Evolutionary conservation across 2,888 invertebrate species (phyloP).

Genomic region (Dorcus parallelipipedus): DNA sequence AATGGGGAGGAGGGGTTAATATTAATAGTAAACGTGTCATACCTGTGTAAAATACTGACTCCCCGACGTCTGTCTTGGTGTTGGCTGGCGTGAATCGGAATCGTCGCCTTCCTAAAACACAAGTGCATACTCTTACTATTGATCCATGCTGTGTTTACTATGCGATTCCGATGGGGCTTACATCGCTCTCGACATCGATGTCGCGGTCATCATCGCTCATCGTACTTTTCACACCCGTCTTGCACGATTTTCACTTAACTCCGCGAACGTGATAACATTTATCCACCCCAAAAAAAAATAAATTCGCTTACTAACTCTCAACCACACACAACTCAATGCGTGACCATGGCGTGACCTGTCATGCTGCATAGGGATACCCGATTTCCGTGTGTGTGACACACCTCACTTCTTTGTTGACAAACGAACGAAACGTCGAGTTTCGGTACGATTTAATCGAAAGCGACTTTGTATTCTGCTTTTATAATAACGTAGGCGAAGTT

Average conservation of each 20-base stretch:
- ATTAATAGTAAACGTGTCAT: conserved; percentile 22
- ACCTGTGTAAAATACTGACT: conserved; percentile 79
- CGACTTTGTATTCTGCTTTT: too few relatives aligned
- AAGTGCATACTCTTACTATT: conserved; percentile 13
- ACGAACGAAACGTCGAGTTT: neutral
- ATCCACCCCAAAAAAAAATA: conserved; percentile 22
- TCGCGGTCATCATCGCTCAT: conserved; percentile 96
- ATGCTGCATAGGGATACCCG: conserved; percentile 8
- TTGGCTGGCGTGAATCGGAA: conserved; percentile 66
- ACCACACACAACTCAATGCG: conserved; percentile 22
- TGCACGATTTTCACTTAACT: conserved; percentile 4
- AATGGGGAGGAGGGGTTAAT: neutral
- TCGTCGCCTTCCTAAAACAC: conserved; percentile 72
- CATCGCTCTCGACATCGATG: conserved; percentile 94
- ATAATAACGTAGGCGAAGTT: too few relatives aligned
- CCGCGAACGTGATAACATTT: conserved; percentile 16
- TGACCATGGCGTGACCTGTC: too few relatives aligned
- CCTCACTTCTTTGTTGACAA: neutral
- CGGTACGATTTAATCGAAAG: too few relatives aligned
- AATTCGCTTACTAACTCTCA: conserved; percentile 13
- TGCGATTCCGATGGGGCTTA: conserved; percentile 53
- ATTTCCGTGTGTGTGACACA: neutral
- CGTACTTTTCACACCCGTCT: conserved; percentile 32
- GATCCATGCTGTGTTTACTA: conserved; percentile 20
- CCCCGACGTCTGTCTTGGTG: conserved; percentile 58